Conservation (phyloP, 1,140 invertebrate genomes). For the Amyelois transitella region DNA sequence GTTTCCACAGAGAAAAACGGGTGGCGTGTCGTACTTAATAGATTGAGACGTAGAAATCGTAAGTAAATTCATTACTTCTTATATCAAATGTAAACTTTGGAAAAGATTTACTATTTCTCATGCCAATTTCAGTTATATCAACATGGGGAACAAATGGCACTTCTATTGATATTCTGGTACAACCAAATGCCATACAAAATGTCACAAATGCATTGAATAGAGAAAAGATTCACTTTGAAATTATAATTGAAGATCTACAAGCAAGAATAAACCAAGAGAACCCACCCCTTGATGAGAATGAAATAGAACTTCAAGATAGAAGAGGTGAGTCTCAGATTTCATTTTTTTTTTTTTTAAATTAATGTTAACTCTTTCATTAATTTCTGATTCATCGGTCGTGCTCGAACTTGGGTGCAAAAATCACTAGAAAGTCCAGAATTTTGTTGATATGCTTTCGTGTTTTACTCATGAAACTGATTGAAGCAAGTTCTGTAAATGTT, state of each 20-base stretch:
- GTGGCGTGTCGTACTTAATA: conserved; percentile 40
- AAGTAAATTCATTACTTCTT: conserved; percentile 19
- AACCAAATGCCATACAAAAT: conserved; percentile 72
- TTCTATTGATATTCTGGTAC: conserved; percentile 80
- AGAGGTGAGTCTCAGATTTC: conserved; percentile 75
- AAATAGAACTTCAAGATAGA: conserved; percentile 80
- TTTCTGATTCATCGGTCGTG: no score
- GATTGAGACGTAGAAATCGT: conserved; percentile 53
- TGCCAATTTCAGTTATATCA: conserved; percentile 75
- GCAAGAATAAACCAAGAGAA: conserved; percentile 86
- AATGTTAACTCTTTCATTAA: no score
- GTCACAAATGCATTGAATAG: conserved; percentile 72
- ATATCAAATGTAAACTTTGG: background rate
- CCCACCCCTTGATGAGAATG: conserved; percentile 78
- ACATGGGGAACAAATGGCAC: conserved; percentile 81
- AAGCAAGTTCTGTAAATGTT: no score
- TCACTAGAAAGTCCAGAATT: no score
- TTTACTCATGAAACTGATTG: no score
- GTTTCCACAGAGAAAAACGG: conserved; percentile 60
- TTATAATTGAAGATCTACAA: conserved; percentile 85
- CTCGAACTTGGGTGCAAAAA: no score
- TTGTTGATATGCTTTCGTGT: no score
- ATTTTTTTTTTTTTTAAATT: background rate
- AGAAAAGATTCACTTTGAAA: conserved; percentile 77
- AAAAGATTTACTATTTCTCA: background rate